phyloP scores from a whole-genome alignment of 2,113 vertebrate genomes.

The Bufo gargarizans region DNA sequence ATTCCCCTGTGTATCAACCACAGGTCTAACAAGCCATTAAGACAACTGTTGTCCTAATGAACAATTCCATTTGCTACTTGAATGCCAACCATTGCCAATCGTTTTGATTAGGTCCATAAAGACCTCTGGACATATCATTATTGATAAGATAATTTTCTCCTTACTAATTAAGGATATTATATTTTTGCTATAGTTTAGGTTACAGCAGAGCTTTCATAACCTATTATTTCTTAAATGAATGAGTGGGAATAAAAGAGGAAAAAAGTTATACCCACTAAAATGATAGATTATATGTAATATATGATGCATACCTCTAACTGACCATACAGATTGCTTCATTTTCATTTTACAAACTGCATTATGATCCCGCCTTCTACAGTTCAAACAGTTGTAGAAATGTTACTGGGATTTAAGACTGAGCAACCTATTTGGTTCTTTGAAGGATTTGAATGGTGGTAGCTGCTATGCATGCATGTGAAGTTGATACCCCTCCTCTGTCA shows the following conservation, averaged over 20 bases:
- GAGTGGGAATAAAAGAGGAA: constrained; percentile 19
- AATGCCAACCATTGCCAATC: background rate
- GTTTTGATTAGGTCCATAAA: background rate
- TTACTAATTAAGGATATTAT: constrained; percentile 58
- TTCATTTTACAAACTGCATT: constrained; percentile 8
- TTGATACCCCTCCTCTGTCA: background rate
- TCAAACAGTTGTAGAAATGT: background rate
- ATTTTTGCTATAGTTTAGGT: constrained; percentile 58
- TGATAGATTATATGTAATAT: constrained; percentile 26
- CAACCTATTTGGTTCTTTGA: constrained; percentile 2
- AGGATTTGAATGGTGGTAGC: constrained; percentile 19
- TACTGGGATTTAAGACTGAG: background rate
- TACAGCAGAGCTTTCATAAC: constrained; percentile 46
- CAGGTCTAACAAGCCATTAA: background rate
- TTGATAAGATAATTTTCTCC: constrained; percentile 48
- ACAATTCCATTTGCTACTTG: background rate
- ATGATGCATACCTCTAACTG: constrained; percentile 32
- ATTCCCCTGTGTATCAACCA: background rate
- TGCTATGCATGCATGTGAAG: constrained; percentile 31
- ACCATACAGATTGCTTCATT: constrained; percentile 43
- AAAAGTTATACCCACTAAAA: constrained; percentile 26
- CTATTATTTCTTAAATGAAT: constrained; percentile 48
- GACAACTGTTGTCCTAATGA: background rate
- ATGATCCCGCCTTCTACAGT: background rate
- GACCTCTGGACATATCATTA: constrained; percentile 55